phyloP scores from a whole-genome alignment of 2,113 vertebrate genomes.

The Bagarius yarrelli region DNA sequence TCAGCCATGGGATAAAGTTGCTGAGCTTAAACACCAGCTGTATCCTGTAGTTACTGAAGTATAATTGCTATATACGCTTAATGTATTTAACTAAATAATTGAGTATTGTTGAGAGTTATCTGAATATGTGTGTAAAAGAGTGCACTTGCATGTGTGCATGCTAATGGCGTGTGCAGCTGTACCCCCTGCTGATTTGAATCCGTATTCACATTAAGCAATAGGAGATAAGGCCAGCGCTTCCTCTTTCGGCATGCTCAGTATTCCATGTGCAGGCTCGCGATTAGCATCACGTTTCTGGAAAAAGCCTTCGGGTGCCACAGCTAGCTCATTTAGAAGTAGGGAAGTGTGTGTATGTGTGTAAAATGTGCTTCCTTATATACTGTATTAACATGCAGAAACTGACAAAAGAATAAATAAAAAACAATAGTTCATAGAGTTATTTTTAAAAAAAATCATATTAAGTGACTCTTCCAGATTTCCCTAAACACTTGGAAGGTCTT shows the following conservation, averaged over 20 bases:
- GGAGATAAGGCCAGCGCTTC: constrained; percentile 27
- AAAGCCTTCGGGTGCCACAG: constrained; percentile 22
- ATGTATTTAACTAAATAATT: neutral
- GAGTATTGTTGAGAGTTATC: neutral
- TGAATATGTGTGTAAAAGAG: neutral
- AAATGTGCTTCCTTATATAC: neutral
- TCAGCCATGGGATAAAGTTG: neutral
- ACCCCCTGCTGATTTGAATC: constrained; percentile 38
- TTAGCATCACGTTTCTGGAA: constrained; percentile 28
- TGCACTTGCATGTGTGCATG: constrained; percentile 13
- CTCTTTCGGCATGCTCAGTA: constrained; percentile 23
- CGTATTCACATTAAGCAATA: constrained; percentile 19
- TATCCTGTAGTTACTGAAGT: neutral
- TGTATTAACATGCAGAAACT: neutral
- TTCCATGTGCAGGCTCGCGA: neutral
- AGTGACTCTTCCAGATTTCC: neutral
- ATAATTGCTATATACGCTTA: neutral
- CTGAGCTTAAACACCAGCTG: neutral
- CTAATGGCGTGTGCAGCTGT: constrained; percentile 26
- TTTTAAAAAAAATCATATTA: neutral
- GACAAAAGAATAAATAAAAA: no score
- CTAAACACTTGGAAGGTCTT: neutral
- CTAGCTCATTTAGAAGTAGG: neutral
- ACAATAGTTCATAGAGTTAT: neutral
- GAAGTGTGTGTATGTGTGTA: neutral